Base-by-base conservation (phyloP, 1,140 invertebrate species). In the Protaetia brevitarsis region DNA sequence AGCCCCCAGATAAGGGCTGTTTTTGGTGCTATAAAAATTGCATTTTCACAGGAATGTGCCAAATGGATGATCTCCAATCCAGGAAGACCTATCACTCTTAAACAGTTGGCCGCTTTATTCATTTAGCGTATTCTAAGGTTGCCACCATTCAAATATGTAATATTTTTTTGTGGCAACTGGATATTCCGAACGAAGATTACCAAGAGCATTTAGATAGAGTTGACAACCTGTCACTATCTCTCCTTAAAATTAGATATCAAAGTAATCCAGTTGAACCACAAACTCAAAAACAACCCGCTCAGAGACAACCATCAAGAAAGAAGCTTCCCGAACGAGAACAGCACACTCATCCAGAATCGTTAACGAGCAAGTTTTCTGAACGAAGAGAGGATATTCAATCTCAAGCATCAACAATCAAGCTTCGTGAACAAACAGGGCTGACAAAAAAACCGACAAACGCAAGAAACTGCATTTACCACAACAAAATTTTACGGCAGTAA, bases 11-110 rank as follows among this genome's bases (percentile, higher is more conserved):
- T 62, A 31, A 56, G 5, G 65, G 65, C 30, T n/a, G n/a, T 66
- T 66, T 16, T 66, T 66, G 23, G 65, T 21, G n/a, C 65, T 41
- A 28, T 45, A 37, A 27, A 66, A 56, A 45, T 7, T 2, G 58
- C 58, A 60, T 60, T 60, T 28, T 8, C 36, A 6, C 31, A 11
- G 11, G 58, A 67, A 45, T 66, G 65, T 62, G 65, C 36, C 19
- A 61, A 66, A 28, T 66, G 65, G 57, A 66, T 66, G 65, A 23
- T 62, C 4, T 61, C 36, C 19, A 65, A 65, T 36, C 45, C 51
- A 21, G 29, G 45, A 4, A 65, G 59, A 34, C 31, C 45, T 2
- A 65, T 65, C 6, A 65, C 64, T 60, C 45, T 45, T 29, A 59
- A 27, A 6, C 51, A 65, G 28, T 21, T 62, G 2, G 30, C 58